Base-by-base conservation (phyloP, 2,888 invertebrate genomes). In the Timandra comae region DNA sequence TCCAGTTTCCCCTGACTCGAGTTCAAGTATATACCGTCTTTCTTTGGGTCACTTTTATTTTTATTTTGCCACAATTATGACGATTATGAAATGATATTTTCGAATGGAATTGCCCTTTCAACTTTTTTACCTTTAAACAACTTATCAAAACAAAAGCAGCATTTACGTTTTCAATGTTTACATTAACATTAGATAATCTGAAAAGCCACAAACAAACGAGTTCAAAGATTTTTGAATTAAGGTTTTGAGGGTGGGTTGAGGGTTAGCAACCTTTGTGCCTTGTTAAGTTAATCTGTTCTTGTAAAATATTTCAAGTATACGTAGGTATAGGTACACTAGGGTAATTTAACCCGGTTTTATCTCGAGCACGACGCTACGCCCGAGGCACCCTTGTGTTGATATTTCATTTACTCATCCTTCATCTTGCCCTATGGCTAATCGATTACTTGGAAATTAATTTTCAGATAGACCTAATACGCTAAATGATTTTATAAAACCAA, bases 231-330 rank as follows among this genome's bases (percentile, higher is more conserved):
- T 9, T 10, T 10, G 24, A 6, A 55, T 51, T 35, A 49, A 56
- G 52, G 50, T 51, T 53, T 41, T 35, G 42, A 44, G 56, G 52
- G 58, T 54, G 51, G 47, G 46, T 46, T 6, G 52, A 35, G 50
- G 60, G 52, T 56, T 43, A 56, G 50, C 53, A 58, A 60, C 54
- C 62, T 55, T 50, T 56, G 49, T 56, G 55, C 55, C 56, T 49
- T 48, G 42, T 56, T 46, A 67, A 66, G 60, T 59, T 63, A 63
- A 53, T 52, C 38, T 33, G 37, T 45, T 49, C 51, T 54, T 54
- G 49, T 54, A 51, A 43, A 55, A 45, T 41, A 41, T 50, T 33
- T 51, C 16, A 16, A 16, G 16, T 16, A 16, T 5, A 16, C 36
- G 38, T 41, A 11, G 4, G 11, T 34, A 41, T 42, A 11, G 38